Conservation (phyloP, 2,888 invertebrate species). For the Elaeidobius kamerunicus region DNA sequence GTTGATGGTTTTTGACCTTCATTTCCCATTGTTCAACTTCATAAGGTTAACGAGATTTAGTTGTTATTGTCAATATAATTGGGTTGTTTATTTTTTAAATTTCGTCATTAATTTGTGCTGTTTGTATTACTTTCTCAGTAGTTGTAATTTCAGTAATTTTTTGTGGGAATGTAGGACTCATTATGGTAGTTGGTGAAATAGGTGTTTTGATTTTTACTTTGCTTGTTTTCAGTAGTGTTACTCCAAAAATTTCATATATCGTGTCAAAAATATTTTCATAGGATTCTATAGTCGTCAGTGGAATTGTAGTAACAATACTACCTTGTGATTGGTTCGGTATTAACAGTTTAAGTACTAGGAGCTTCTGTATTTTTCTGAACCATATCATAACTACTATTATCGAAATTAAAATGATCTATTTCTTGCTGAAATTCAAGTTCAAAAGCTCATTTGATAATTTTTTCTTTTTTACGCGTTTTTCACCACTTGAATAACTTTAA, state of each 20-base stretch:
- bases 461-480: background rate
- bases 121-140: conserved; percentile 33
- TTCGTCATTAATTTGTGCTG: conserved; percentile 19
- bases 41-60: no score
- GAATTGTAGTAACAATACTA: conserved; percentile 12
- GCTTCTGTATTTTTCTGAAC: background rate
- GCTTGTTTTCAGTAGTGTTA: no score
- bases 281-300: conserved; percentile 30
- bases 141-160: conserved; percentile 38
- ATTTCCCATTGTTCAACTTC: conserved; percentile 52
- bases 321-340: background rate
- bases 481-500: conserved; percentile 3
- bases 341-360: conserved; percentile 2
- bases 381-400: background rate
- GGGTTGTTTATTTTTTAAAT: no score
- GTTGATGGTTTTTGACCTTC: conserved; percentile 57
- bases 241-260: conserved; percentile 47
- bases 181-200: conserved; percentile 33
- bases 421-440: background rate
- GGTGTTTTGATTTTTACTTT: background rate
- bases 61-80: no score
- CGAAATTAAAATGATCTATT: background rate
- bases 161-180: conserved; percentile 40
- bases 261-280: conserved; percentile 43
- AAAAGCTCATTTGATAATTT: background rate